Evolutionary conservation across 2,888 invertebrate genomes (phyloP).

Genomic region (Drosophila nigricruria): DNA sequence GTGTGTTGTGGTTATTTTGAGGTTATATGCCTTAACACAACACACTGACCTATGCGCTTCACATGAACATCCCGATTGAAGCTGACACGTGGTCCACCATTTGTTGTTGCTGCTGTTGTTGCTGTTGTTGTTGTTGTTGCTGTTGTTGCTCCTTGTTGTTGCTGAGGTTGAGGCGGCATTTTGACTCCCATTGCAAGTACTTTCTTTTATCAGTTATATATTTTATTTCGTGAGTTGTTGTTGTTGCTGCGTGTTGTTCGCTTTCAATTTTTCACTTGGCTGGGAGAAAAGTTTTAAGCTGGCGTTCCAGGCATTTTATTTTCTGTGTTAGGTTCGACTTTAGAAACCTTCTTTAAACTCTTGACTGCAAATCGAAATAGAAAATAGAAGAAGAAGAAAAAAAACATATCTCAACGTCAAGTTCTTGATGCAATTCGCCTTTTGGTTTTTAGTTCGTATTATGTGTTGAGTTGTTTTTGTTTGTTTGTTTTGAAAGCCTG

Average conservation of each 20-base stretch:
- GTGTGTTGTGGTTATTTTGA: constrained; percentile 63
- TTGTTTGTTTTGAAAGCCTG: constrained; percentile 41
- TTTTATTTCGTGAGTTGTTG: not conserved
- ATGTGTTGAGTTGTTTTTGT: constrained; percentile 23
- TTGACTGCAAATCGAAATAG: constrained; percentile 54
- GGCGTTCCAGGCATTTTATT: constrained; percentile 47
- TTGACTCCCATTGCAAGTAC: constrained; percentile 14
- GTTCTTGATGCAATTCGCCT: constrained; percentile 34
- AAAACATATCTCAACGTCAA: constrained; percentile 50
- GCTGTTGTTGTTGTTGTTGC: constrained; percentile 47
- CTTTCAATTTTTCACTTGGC: constrained; percentile 38
- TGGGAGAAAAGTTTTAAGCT: constrained; percentile 49
- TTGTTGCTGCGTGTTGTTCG: constrained; percentile 1
- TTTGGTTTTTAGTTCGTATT: constrained; percentile 30
- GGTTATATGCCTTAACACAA: constrained; percentile 56
- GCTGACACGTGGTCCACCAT: constrained; percentile 91
- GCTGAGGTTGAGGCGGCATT: constrained; percentile 57
- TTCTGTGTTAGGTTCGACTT: constrained; percentile 1
- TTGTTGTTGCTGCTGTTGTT: constrained; percentile 67
- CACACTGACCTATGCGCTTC: constrained; percentile 93
- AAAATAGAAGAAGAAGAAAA: constrained; percentile 5
- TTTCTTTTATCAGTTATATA: constrained; percentile 1
- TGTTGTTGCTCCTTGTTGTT: constrained; percentile 29
- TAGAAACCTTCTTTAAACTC: constrained; percentile 31
- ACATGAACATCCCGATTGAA: constrained; percentile 96